phyloP scores from a whole-genome alignment of 2,797 vertebrate genomes.

The Antennarius maculatus region DNA sequence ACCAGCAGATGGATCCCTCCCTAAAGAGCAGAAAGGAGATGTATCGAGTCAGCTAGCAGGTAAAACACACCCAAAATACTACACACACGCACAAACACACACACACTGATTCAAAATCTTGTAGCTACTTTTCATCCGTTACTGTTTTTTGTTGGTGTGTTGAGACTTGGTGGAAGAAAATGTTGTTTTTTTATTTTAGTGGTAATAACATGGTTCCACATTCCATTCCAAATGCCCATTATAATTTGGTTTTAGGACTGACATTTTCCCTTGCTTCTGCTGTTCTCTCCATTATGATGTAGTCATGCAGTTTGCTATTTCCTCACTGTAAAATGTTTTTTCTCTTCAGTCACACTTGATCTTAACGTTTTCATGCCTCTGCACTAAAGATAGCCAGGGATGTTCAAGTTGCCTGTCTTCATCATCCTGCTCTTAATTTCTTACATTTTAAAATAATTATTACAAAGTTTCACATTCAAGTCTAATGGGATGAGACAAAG shows the following conservation, averaged over 20 bases:
- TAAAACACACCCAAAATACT: conserved; percentile 40
- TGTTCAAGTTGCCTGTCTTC: no score
- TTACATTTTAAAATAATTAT: no score
- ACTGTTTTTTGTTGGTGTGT: background rate
- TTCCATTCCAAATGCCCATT: background rate
- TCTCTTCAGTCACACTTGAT: conserved; percentile 1
- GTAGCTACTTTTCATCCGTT: background rate
- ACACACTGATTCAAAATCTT: background rate
- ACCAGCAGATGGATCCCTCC: conserved; percentile 75
- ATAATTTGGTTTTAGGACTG: conserved; percentile 1
- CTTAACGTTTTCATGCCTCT: background rate
- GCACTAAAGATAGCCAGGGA: no score
- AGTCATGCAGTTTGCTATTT: conserved; percentile 6
- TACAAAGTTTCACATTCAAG: no score
- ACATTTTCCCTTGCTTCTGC: background rate
- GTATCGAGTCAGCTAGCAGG: conserved; percentile 78
- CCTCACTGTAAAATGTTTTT: conserved; percentile 8
- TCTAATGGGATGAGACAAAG: no score
- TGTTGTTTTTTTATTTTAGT: background rate
- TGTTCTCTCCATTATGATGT: conserved; percentile 11
- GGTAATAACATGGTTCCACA: conserved; percentile 4
- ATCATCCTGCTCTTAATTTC: no score
- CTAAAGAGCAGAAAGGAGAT: conserved; percentile 80
- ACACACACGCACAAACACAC: no score
- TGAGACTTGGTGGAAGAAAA: background rate